Base-by-base conservation (phyloP, 1,140 invertebrate genomes). In the Bombus picipes region DNA sequence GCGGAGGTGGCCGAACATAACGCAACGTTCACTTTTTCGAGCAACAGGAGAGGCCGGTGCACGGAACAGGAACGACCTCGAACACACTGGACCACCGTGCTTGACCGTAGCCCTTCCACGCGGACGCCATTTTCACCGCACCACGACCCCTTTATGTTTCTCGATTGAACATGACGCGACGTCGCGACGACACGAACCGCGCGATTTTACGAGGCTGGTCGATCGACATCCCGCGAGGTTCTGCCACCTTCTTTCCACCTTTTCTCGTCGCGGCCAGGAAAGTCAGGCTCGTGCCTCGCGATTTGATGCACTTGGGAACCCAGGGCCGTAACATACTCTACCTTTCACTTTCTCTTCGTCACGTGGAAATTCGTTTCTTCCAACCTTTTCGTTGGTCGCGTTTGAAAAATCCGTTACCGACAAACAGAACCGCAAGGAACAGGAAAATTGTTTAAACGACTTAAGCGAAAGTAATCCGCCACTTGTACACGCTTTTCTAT, bases 201-300 rank as follows among this genome's bases (percentile, higher is more conserved):
- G 78, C 28, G 65, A 90, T 90, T 80, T 87, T 71, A 88, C 83
- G 82, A 83, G 82, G 87, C 89, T 86, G 87, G 43, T 76, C 85
- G 90, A 89, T 89, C 92, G 91, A 91, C 90, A 92, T 92, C 91
- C 86, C 90, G 90, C 91, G 87, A 91, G 85, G 89, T 90, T 93
- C 90, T 91, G 91, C 88, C 89, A 91, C 74, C 72, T 65, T 87
- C 66, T 70, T 84, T 87, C 72, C 70, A 57, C 82, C 47, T 86
- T 79, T 71, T 77, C 78, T 83, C 71, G n/a, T 43, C 8, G 47
- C 39, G 39, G 22, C 39, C 34, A 81, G 76, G 59, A 78, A 37
- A 68, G 34, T 22, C 76, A 90, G 83, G 79, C 28, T 76, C 83
- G 76, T 88, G 57, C 47, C 53, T 39, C 25, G 8, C 13, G 47